These are phyloP conservation scores for Trichogramma evanescens DNA, from an alignment of 2,888 invertebrate genomes.

Conservation along the genomic window DNA sequence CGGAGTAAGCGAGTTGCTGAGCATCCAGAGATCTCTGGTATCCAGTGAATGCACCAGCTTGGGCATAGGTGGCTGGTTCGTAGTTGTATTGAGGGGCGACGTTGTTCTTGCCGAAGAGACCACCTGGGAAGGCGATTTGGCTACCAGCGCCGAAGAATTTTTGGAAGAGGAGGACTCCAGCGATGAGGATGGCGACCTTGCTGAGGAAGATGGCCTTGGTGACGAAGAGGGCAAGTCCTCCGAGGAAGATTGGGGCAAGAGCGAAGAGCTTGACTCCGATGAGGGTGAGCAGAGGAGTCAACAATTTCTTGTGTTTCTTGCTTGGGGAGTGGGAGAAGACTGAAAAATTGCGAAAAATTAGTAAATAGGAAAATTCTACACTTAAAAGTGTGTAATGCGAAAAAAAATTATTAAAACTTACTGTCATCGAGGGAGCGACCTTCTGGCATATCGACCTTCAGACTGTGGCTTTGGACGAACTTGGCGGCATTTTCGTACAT, in stretches of 20 bases:
- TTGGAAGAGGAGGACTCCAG: constrained; percentile 64
- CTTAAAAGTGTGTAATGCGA: too few relatives aligned
- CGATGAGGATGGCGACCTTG: constrained; percentile 70
- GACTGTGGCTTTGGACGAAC: constrained; percentile 56
- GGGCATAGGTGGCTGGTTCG: constrained; percentile 37
- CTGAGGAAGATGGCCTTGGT: constrained; percentile 72
- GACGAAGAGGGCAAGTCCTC: constrained; percentile 65
- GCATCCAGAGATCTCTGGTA: constrained; percentile 52
- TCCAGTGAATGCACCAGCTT: constrained; percentile 37
- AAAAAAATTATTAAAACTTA: too few relatives aligned
- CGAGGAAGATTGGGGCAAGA: constrained; percentile 63
- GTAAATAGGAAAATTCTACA: too few relatives aligned
- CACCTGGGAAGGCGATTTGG: constrained; percentile 23
- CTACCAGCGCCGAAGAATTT: constrained; percentile 50
- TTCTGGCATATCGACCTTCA: constrained; percentile 54
- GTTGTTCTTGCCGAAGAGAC: constrained; percentile 35
- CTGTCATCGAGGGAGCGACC: too few relatives aligned
- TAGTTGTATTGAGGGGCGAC: constrained; percentile 17
- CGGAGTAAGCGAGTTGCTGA: constrained; percentile 66
- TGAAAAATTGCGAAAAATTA: too few relatives aligned
- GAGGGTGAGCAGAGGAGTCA: constrained; percentile 62
- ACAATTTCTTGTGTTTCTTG: constrained; percentile 60
- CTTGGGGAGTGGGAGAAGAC: constrained; percentile 34
- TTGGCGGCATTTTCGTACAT: constrained; percentile 53
- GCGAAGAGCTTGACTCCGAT: constrained; percentile 67